phyloP scores from a whole-genome alignment of 92 coral and sea anemone genomes.

The Galaxea fascicularis region DNA sequence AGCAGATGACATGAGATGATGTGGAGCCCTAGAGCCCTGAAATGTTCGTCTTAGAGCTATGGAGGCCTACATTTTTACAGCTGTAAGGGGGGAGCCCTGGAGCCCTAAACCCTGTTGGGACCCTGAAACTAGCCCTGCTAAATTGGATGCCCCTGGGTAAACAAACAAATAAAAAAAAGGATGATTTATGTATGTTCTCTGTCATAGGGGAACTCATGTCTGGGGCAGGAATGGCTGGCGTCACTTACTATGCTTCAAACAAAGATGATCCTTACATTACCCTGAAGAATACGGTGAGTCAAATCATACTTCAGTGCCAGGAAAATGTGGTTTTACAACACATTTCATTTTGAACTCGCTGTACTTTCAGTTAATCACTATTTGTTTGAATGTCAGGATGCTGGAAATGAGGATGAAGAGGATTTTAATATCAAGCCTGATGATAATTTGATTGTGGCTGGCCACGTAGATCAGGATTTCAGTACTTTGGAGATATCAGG shows the following conservation, averaged over 20 bases:
- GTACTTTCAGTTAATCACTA: not conserved
- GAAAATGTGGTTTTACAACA: no score
- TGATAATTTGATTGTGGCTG: constrained; percentile 87
- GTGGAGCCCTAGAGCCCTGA: no score
- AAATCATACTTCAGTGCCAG: not conserved
- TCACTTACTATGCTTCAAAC: constrained; percentile 87
- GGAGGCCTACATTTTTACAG: no score
- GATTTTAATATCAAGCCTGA: constrained; percentile 83
- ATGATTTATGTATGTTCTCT: no score
- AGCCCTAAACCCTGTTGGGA: no score
- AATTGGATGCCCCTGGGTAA: no score
- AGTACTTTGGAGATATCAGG: constrained; percentile 93
- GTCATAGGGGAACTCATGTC: constrained; percentile 86
- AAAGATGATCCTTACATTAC: constrained; percentile 92
- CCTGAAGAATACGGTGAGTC: constrained; percentile 67
- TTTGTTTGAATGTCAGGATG: constrained; percentile 5
- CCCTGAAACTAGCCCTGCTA: no score
- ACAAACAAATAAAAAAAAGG: no score
- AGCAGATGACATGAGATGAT: no score
- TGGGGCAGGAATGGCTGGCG: constrained; percentile 98
- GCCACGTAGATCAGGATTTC: constrained; percentile 95
- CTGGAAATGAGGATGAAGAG: constrained; percentile 84
- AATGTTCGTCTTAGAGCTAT: no score
- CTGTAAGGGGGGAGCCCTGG: no score
- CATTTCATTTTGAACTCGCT: not conserved